These are phyloP conservation scores for Tanypteryx hageni DNA, from an alignment of 2,888 invertebrate species.

Conservation along the genomic window DNA sequence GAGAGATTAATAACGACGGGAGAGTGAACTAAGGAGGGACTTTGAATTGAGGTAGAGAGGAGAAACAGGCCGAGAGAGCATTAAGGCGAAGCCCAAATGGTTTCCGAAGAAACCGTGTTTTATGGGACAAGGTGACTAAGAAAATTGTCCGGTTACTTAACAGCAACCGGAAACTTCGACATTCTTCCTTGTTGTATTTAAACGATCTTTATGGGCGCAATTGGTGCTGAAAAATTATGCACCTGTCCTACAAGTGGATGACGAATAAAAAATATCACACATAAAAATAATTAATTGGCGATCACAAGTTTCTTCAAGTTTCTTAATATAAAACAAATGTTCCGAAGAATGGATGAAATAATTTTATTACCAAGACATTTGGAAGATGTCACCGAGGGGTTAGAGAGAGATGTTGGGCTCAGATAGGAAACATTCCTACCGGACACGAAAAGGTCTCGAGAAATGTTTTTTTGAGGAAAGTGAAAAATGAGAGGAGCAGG, in stretches of 20 bases:
- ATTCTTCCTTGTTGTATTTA: too few species aligned
- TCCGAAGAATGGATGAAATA: too few species aligned
- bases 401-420: neutral
- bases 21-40: constrained; percentile 39
- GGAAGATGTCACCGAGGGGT: neutral
- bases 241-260: too few species aligned
- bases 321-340: too few species aligned
- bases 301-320: too few species aligned
- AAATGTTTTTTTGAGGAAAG: neutral
- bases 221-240: too few species aligned
- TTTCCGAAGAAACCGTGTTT: neutral
- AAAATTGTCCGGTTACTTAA: too few species aligned
- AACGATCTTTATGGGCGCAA: too few species aligned
- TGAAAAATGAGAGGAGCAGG: neutral
- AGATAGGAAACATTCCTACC: neutral
- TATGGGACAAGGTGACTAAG: neutral
- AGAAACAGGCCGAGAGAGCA: neutral
- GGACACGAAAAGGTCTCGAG: neutral
- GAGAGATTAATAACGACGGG: constrained; percentile 60
- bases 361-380: neutral
- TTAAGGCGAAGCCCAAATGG: neutral
- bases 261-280: too few species aligned
- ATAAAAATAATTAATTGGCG: too few species aligned
- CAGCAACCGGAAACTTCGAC: too few species aligned
- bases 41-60: neutral